These are phyloP conservation scores for Notarius lentiginosus DNA, from an alignment of 2,113 vertebrate species.

Conservation along the genomic window DNA sequence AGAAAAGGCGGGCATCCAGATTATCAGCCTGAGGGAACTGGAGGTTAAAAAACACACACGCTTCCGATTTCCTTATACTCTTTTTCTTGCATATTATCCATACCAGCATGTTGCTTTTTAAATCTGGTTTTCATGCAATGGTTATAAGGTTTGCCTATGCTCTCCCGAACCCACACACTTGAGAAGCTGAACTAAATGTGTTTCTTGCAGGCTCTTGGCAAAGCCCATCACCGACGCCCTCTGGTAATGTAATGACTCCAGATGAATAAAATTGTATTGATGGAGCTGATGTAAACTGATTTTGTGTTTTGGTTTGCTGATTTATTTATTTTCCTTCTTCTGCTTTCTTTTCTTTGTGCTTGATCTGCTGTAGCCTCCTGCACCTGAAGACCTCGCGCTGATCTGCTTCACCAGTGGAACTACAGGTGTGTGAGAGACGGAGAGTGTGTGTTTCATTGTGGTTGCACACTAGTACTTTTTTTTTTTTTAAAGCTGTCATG, in stretches of 20 bases:
- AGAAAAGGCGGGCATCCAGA: conserved; percentile 77
- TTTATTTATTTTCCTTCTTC: no score
- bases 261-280: background rate
- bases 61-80: no score
- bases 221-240: conserved; percentile 75
- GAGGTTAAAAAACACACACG: conserved; percentile 74
- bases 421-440: conserved; percentile 65
- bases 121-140: no score
- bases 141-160: background rate
- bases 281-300: background rate
- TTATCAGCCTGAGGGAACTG: conserved; percentile 80
- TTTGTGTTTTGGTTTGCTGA: conserved; percentile 25
- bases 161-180: background rate
- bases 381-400: conserved; percentile 72
- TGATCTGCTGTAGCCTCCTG: conserved; percentile 68
- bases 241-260: conserved; percentile 69
- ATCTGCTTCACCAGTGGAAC: conserved; percentile 81
- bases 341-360: background rate
- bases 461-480: background rate
- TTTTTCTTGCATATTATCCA: background rate
- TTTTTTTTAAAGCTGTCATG: no score
- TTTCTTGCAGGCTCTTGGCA: conserved; percentile 78
- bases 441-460: background rate
- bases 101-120: no score
- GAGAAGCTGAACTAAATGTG: conserved; percentile 27